Conservation (phyloP, 2,113 vertebrate species). For the Romanogobio albipinnatus region DNA sequence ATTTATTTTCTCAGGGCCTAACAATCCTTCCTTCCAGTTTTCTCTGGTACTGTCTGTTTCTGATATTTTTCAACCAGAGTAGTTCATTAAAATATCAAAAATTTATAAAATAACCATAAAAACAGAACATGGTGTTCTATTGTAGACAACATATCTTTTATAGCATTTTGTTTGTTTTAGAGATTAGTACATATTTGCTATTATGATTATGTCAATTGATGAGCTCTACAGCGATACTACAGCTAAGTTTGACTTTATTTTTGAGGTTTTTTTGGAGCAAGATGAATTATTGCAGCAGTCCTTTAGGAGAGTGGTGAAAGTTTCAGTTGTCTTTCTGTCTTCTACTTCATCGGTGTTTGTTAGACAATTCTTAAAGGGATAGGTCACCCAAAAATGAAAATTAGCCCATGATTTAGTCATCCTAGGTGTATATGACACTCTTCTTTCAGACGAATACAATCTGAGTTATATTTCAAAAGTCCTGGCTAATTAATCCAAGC, state of each 20-base stretch:
- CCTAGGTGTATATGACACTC: too few relatives aligned
- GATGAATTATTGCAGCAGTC: neutral
- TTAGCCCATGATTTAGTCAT: too few relatives aligned
- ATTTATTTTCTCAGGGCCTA: conserved; percentile 28
- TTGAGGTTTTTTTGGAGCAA: neutral
- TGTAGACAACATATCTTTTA: neutral
- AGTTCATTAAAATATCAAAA: neutral
- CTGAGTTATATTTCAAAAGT: too few relatives aligned
- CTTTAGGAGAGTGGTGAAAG: neutral
- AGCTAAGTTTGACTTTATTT: neutral
- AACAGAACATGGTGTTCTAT: neutral
- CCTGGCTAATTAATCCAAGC: too few relatives aligned
- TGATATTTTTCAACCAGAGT: neutral
- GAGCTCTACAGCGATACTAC: conserved; percentile 1
- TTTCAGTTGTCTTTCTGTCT: neutral
- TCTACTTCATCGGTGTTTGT: neutral
- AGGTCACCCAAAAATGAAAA: too few relatives aligned
- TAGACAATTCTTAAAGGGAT: neutral
- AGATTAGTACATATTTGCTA: neutral
- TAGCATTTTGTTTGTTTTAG: neutral
- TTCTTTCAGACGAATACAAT: too few relatives aligned
- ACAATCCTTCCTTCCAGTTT: neutral
- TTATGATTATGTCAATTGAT: neutral
- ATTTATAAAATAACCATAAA: neutral
- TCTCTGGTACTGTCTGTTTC: neutral